phyloP scores from a whole-genome alignment of 2,797 vertebrate species.

The Sparus aurata region DNA sequence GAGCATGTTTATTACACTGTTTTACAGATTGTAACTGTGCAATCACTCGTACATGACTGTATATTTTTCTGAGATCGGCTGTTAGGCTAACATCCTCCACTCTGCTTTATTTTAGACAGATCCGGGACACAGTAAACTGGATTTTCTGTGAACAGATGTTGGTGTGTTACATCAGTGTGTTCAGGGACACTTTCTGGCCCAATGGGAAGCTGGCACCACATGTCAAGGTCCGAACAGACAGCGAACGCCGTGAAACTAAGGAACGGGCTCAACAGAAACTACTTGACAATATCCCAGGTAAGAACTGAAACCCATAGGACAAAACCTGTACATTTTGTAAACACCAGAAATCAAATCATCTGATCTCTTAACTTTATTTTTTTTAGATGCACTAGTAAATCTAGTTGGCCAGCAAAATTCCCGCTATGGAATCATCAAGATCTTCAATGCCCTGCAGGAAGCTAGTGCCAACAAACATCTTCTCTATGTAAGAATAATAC shows the following conservation, averaged over 20 bases:
- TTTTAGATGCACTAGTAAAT: constrained; percentile 94
- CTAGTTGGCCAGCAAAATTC: constrained; percentile 99
- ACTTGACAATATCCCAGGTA: constrained; percentile 98
- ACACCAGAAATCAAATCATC: neutral
- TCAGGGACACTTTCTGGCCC: constrained; percentile 97
- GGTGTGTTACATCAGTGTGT: constrained; percentile 94
- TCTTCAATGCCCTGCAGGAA: constrained; percentile 97
- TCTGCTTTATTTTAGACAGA: constrained; percentile 88
- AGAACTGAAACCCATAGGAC: neutral
- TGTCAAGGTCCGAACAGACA: constrained; percentile 83
- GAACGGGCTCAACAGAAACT: constrained; percentile 96
- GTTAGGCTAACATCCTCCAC: neutral
- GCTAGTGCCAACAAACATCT: constrained; percentile 97
- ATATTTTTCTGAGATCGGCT: neutral
- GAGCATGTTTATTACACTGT: neutral
- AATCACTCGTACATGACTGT: neutral
- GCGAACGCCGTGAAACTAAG: constrained; percentile 92
- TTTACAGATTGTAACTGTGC: neutral
- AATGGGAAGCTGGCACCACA: constrained; percentile 91
- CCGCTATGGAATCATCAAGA: constrained; percentile 96
- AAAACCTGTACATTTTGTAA: neutral
- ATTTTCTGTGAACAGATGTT: constrained; percentile 98
- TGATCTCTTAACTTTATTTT: constrained; percentile 6
- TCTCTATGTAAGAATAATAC: constrained; percentile 92
- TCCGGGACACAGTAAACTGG: constrained; percentile 98